Percentiles rank a stretch among this genome's conserved stretches.
These are phyloP conservation scores for Mongoloraphidia duomilia DNA, from an alignment of 2,888 invertebrate species.

Conservation along the genomic window DNA sequence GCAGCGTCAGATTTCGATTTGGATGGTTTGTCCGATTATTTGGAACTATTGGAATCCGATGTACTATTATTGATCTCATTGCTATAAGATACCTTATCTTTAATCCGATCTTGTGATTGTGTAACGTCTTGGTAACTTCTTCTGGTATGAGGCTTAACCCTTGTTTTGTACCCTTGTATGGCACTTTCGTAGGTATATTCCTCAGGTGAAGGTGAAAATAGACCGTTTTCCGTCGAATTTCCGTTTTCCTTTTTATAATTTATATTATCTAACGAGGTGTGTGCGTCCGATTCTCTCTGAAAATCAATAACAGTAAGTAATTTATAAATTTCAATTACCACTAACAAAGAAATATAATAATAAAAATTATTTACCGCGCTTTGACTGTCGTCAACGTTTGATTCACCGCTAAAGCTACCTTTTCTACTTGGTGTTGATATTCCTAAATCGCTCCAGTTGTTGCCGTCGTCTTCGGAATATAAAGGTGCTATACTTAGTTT, in stretches of 20 bases:
- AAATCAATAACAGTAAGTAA: neutral
- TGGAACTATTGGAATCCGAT: neutral
- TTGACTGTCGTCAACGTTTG: constrained; percentile 24
- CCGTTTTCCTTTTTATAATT: constrained; percentile 11
- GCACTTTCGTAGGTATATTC: constrained; percentile 82
- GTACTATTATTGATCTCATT: neutral
- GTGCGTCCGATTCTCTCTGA: constrained; percentile 1
- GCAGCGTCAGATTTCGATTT: neutral
- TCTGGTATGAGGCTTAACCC: constrained; percentile 41
- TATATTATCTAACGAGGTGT: constrained; percentile 1
- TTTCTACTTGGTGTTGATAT: constrained; percentile 27
- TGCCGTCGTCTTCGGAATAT: constrained; percentile 68
- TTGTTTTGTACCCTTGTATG: constrained; percentile 71
- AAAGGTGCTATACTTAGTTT: constrained; percentile 44
- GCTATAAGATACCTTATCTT: neutral
- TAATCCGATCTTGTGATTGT: neutral
- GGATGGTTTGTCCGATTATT: neutral
- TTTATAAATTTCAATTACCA: neutral
- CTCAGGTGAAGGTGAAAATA: constrained; percentile 37
- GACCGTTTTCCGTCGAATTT: constrained; percentile 24
- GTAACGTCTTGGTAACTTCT: constrained; percentile 1
- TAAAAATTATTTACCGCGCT: constrained; percentile 13
- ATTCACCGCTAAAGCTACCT: constrained; percentile 20
- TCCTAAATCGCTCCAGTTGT: constrained; percentile 73
- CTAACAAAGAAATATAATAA: neutral